A percentile compares a stretch with the other conserved stretches of the same genome.
Conservation (phyloP, 1,140 invertebrate species). For the Portunus trituberculatus region DNA sequence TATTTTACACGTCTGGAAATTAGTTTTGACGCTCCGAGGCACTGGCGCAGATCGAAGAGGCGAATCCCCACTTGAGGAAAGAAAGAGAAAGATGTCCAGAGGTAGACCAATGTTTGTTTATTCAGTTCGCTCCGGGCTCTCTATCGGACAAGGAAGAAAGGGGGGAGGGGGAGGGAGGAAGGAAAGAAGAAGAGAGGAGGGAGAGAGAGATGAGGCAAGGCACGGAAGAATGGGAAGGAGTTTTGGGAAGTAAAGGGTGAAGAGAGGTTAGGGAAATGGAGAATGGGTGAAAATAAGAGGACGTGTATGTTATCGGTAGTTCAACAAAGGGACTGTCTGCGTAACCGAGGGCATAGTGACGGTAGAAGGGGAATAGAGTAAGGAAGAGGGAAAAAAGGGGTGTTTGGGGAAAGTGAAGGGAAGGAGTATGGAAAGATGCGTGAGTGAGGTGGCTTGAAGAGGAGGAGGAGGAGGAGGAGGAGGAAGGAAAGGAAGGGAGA, state of each 20-base stretch:
- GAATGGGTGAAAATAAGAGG: too few relatives aligned
- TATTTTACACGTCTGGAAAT: conserved; percentile 65
- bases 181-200: background rate
- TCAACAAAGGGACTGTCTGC: too few relatives aligned
- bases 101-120: background rate
- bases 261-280: too few relatives aligned
- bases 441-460: background rate
- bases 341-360: too few relatives aligned
- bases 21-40: conserved; percentile 59
- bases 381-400: too few relatives aligned
- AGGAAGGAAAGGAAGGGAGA: too few relatives aligned
- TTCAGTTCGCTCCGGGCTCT: background rate
- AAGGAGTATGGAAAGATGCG: background rate
- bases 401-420: background rate
- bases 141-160: background rate
- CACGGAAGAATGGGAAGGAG: background rate
- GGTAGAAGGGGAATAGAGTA: too few relatives aligned
- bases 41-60: background rate
- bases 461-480: too few relatives aligned
- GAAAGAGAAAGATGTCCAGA: conserved; percentile 23
- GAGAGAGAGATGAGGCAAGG: background rate
- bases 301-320: too few relatives aligned
- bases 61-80: background rate
- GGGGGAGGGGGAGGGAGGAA: background rate
- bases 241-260: too few relatives aligned